phyloP scores from a whole-genome alignment of 2,888 invertebrate species.

The Melanophora roralis region DNA sequence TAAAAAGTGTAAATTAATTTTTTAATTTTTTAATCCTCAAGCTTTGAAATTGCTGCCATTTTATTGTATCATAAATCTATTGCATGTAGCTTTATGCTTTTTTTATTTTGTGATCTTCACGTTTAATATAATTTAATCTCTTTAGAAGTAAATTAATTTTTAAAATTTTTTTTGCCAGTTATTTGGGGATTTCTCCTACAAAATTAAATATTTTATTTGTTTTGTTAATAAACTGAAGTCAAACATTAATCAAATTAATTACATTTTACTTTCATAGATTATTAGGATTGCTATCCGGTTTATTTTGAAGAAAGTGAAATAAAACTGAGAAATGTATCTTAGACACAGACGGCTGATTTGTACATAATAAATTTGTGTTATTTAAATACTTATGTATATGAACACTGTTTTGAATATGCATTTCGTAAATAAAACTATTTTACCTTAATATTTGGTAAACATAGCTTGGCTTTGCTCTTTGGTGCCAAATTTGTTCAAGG shows the following conservation, averaged over 20 bases:
- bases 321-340: background rate
- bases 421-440: too few relatives aligned
- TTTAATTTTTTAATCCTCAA: too few relatives aligned
- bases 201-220: background rate
- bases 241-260: conserved; percentile 40
- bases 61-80: background rate
- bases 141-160: background rate
- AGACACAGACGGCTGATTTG: too few relatives aligned
- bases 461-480: too few relatives aligned
- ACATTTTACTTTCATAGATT: background rate
- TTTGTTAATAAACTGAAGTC: conserved; percentile 29
- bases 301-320: background rate
- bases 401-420: too few relatives aligned
- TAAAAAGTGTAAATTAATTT: too few relatives aligned
- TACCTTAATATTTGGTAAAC: too few relatives aligned
- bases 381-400: too few relatives aligned
- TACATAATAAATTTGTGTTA: too few relatives aligned
- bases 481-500: too few relatives aligned
- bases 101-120: background rate
- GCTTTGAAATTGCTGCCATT: background rate
- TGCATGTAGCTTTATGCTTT: background rate
- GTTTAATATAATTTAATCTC: background rate
- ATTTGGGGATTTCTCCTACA: too few relatives aligned
- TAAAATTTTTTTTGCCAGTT: too few relatives aligned
- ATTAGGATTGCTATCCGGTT: background rate